Evolutionary conservation across 2,888 invertebrate species (phyloP), one percentile per base, ranked within the genome.

Genomic region (Diachrysia chrysitis): DNA sequence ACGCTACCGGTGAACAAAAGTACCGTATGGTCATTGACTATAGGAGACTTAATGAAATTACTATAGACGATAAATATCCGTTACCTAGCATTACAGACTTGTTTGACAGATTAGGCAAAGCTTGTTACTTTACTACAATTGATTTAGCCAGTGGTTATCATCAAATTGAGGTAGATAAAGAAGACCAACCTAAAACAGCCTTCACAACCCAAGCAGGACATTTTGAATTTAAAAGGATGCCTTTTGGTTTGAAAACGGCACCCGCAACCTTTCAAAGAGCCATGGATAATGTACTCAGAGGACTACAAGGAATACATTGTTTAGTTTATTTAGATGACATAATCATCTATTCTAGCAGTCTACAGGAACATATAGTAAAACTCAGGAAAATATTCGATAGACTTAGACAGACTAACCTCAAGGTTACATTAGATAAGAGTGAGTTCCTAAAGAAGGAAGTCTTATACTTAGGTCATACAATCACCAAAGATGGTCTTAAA

Each of bases 241-340:
- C 82, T 0, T 84, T 86, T 59, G 83, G 83, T 0, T 35, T 84
- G 0, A 42, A 68, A 21, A 29, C 29, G 29, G 29, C 29, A 29
- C 29, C 29, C 29, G 29, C 29, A 29, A 29, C 29, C 29, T 29
- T 92, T 61, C 90, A 90, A 76, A 59, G 89, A 5, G 66, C 87
- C 0, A 91, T 91, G 89, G 85, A 90, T 53, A 83, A 76, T 62
- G 82, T 91, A 0, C 66, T 92, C 10, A 56, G 80, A 25, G 89
- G 88, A 5, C 54, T 90, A 17, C 83, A 83, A 74, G 85, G 85
- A 0, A 67, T 79, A 6, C 79, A 85, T 73, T 29, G 29, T 29
- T 29, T 29, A 29, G 29, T 29, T 29, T 29, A 29, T 7, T 29
- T 29, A 29, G 89, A 89, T 62, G 89, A 89, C 68, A 81, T 90